Conservation (phyloP, 2,888 invertebrate genomes). For the Danaus chrysippus region DNA sequence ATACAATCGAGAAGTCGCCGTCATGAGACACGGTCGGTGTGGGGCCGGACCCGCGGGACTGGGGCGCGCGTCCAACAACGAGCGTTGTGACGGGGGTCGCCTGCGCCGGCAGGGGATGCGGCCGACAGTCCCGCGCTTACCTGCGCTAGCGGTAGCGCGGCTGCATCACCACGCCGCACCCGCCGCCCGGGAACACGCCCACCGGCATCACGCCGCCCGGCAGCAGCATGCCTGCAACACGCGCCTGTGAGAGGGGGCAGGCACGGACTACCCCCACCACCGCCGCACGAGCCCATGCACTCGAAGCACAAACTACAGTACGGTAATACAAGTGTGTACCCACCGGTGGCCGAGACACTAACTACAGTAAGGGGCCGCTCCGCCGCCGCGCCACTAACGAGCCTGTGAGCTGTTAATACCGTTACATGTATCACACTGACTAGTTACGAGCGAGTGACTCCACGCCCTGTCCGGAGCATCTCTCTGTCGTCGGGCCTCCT, state of each 20-base stretch:
- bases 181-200: constrained; percentile 72
- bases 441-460: too few species aligned
- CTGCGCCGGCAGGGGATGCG: constrained; percentile 28
- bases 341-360: constrained; percentile 39
- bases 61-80: constrained; percentile 80
- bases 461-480: too few species aligned
- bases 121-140: constrained; percentile 25
- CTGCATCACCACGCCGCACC: constrained; percentile 84
- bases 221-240: constrained; percentile 68
- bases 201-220: constrained; percentile 70
- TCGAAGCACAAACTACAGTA: constrained; percentile 77
- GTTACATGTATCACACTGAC: too few species aligned
- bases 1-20: constrained; percentile 54
- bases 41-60: constrained; percentile 51
- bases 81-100: constrained; percentile 72
- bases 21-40: constrained; percentile 37
- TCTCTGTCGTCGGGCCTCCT: neutral
- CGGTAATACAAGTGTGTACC: constrained; percentile 73
- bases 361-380: constrained; percentile 12
- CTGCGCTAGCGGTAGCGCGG: constrained; percentile 90
- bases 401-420: constrained; percentile 22
- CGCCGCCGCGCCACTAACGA: constrained; percentile 32
- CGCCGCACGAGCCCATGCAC: constrained; percentile 52
- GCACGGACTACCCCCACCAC: constrained; percentile 11
- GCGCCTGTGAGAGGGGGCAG: constrained; percentile 24